phyloP scores from a whole-genome alignment of 2,113 vertebrate genomes.

The Mus pahari region DNA sequence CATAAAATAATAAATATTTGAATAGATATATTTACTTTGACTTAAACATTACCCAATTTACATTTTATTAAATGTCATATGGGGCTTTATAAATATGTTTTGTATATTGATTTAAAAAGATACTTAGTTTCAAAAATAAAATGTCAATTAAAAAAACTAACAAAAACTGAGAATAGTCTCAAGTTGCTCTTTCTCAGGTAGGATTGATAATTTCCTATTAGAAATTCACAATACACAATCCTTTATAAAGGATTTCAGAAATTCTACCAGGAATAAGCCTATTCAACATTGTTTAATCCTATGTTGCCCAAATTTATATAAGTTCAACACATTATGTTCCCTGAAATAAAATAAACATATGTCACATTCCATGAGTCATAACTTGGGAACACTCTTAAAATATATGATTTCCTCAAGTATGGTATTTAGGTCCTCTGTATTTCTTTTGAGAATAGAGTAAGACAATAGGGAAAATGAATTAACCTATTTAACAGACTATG shows the following conservation, averaged over 20 bases:
- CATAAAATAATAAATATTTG: background rate
- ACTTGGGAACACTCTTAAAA: slow-evolving; percentile 16
- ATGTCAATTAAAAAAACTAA: background rate
- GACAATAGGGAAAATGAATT: background rate
- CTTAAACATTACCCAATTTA: background rate
- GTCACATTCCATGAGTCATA: background rate
- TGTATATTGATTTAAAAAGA: background rate
- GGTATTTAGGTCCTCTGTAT: background rate
- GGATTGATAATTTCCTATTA: background rate
- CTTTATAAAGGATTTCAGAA: slow-evolving; percentile 9
- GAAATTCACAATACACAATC: background rate
- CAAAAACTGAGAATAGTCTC: background rate
- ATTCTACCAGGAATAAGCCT: background rate
- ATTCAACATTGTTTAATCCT: slow-evolving; percentile 9
- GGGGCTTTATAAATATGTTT: background rate
- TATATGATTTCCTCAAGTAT: background rate
- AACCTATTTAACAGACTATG: background rate
- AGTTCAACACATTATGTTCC: background rate
- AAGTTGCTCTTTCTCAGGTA: background rate
- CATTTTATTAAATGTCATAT: background rate
- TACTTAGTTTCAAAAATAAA: background rate
- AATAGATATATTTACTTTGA: background rate
- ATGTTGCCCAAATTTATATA: background rate
- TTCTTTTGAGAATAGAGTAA: slow-evolving; percentile 23
- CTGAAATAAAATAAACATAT: slow-evolving; percentile 34